Evolutionary conservation across 2,888 invertebrate genomes (phyloP), one percentile per base, ranked within the genome.

Genomic region (Drosophila subsilvestris): DNA sequence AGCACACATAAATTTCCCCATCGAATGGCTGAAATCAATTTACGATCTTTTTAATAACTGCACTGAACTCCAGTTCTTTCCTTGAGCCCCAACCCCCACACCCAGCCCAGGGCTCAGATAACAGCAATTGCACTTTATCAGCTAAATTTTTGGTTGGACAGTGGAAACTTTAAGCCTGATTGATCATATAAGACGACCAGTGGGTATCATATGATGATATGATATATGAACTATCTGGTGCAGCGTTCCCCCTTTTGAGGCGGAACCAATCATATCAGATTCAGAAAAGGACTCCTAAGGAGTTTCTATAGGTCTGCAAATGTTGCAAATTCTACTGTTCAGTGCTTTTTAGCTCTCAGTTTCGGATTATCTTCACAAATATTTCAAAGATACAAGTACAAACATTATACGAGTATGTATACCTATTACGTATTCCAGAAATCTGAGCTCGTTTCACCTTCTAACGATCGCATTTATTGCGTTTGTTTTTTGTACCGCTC

Each of bases 81-180:
- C 43, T 37, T 37, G 37, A 37, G 37, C 37, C 37, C 37, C 14
- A 14, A 37, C 22, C 22, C 37, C 37, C 37, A 6, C 37, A 37
- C 22, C 22, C 25, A 25, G 8, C 12, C 8, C 3, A 2, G n/a
- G 5, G 14, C 22, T 61, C 44, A 49, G 74, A 88, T 74, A 75
- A 69, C 77, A 67, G 42, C 32, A 32, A 74, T 65, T 69, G 68
- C 63, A 73, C 57, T 66, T 79, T 77, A 89, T 76, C 78, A 74
- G 69, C 70, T 65, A 17, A 63, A 65, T 45, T 57, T 49, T 72
- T 32, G 62, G 50, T n/a, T 0, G 25, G 25, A 8, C 63, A 75
- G 77, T 63, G 66, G 79, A 79, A 75, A 76, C 75, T 59, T 68
- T 76, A 83, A 89, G 76, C 76, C 56, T 63, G 63, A 86, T 75